Conservation (phyloP, 2,797 vertebrate genomes). For the Balearica regulorum region DNA sequence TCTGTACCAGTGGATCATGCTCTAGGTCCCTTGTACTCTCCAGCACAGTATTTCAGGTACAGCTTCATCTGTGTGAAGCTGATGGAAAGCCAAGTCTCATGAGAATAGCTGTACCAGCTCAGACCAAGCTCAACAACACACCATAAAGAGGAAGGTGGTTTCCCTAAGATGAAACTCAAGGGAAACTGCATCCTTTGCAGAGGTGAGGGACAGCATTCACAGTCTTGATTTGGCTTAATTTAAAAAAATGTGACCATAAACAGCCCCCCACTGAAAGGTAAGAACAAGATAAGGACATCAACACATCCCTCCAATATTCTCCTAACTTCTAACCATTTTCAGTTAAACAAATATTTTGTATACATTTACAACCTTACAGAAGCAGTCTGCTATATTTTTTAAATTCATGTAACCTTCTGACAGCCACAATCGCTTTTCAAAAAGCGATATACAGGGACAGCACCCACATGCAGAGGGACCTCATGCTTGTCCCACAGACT, state of each 20-base stretch:
- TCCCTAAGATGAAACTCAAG: background rate
- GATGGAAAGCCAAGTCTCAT: background rate
- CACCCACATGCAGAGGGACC: fast-evolving
- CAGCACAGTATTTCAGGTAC: background rate
- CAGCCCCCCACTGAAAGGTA: fast-evolving
- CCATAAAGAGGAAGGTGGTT: fast-evolving
- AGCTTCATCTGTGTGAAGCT: background rate
- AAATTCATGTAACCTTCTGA: background rate
- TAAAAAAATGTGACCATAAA: background rate
- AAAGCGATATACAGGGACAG: background rate
- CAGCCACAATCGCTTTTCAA: background rate
- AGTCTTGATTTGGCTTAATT: background rate
- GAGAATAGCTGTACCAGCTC: background rate
- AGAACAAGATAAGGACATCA: background rate
- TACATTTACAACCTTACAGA: background rate
- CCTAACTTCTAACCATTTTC: background rate
- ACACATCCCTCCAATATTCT: background rate
- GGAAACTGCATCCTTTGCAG: background rate
- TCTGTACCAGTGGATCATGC: no score
- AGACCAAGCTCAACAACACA: background rate
- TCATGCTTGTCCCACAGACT: fast-evolving
- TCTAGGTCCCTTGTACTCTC: background rate
- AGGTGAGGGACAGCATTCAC: no score
- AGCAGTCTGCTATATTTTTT: background rate
- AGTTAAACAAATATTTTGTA: background rate